Evolutionary conservation across 2,113 vertebrate genomes (phyloP).

Genomic region (Aix galericulata): DNA sequence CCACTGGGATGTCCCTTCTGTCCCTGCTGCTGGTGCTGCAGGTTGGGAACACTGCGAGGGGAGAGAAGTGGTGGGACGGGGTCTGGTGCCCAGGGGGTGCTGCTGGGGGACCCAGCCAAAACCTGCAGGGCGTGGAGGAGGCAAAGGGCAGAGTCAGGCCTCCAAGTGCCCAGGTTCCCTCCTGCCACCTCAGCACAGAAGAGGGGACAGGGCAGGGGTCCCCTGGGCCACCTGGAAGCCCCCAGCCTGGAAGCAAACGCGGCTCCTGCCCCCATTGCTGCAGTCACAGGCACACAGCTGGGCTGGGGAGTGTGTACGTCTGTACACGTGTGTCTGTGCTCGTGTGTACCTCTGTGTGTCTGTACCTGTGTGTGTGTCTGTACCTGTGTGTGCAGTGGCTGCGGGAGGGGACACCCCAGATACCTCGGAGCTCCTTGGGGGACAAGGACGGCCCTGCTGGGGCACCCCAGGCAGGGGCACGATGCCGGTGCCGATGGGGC

Average conservation of each 20-base stretch:
- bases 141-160: not conserved
- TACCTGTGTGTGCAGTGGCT: fast-evolving
- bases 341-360: fast-evolving
- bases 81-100: not conserved
- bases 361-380: not conserved
- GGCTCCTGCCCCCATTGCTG: not conserved
- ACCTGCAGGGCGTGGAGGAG: not conserved
- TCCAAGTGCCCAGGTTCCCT: not conserved
- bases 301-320: not conserved
- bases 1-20: fast-evolving
- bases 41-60: not conserved
- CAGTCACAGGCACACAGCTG: not conserved
- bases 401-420: not conserved
- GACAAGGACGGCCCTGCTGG: fast-evolving
- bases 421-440: fast-evolving
- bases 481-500: fast-evolving
- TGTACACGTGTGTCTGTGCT: no score
- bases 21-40: fast-evolving
- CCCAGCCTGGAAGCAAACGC: not conserved
- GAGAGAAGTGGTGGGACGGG: fast-evolving
- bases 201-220: not conserved
- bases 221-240: fast-evolving
- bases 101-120: not conserved
- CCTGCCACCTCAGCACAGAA: not conserved
- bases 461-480: fast-evolving